Percentiles rank a stretch among this genome's conserved stretches.
Evolutionary conservation across 2,113 vertebrate species (phyloP).

Genomic region (Gulo gulo): DNA sequence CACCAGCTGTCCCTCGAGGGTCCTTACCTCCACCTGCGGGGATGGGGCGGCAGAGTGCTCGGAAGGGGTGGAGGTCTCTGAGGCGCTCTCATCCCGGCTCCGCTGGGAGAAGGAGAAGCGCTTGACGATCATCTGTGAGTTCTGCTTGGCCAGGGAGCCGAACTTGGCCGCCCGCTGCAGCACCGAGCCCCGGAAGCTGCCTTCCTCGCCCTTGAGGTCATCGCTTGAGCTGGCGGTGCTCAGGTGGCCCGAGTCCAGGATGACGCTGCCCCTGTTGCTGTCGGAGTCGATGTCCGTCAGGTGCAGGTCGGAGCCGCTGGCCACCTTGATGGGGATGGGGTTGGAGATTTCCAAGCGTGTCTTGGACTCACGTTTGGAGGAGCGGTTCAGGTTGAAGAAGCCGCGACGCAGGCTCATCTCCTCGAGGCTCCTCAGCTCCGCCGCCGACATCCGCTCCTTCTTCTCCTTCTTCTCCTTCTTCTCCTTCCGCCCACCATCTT

Average conservation of each 20-base stretch:
- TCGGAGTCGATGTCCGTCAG: slow-evolving; percentile 88
- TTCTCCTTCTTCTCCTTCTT: slow-evolving; percentile 96
- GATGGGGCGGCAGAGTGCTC: slow-evolving; percentile 86
- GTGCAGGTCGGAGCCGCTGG: slow-evolving; percentile 89
- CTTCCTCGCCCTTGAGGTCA: slow-evolving; percentile 87
- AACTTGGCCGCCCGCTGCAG: slow-evolving; percentile 93
- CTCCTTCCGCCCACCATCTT: slow-evolving; percentile 88
- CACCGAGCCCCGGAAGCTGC: slow-evolving; percentile 86
- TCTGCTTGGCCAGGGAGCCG: slow-evolving; percentile 90
- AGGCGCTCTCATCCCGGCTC: slow-evolving; percentile 88
- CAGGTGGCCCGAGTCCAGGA: slow-evolving; percentile 85
- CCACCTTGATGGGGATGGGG: slow-evolving; percentile 96
- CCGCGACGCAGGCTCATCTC: slow-evolving; percentile 95
- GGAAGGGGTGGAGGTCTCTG: slow-evolving; percentile 86
- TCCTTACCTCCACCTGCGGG: slow-evolving; percentile 85
- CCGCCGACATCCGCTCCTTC: slow-evolving; percentile 95
- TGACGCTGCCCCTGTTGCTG: slow-evolving; percentile 85
- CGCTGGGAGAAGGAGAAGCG: slow-evolving; percentile 89
- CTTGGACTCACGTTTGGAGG: slow-evolving; percentile 91
- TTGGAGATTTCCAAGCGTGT: slow-evolving; percentile 93
- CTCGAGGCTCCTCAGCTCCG: slow-evolving; percentile 94
- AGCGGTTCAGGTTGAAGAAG: slow-evolving; percentile 94
- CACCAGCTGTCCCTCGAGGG: slow-evolving; percentile 78
- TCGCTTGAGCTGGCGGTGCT: slow-evolving; percentile 88
- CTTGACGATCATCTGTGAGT: slow-evolving; percentile 89